Evolutionary conservation across 2,797 vertebrate genomes (phyloP).

Genomic region (Ptychobarbus kaznakovi): DNA sequence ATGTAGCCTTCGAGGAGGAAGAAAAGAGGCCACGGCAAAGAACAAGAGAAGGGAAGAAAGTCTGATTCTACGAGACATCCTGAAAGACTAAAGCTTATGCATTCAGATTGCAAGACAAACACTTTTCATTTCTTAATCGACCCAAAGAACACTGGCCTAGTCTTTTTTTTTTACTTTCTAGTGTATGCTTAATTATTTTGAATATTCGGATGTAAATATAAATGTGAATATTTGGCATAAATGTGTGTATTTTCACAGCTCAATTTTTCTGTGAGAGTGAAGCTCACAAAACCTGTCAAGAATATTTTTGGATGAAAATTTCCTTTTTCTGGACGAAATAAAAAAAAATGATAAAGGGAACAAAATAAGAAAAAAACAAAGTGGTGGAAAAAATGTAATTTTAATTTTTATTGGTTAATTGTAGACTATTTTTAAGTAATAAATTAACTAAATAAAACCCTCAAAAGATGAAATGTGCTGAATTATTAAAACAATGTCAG

Average conservation of each 20-base stretch:
- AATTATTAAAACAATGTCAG: background rate
- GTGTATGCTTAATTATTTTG: constrained; percentile 24
- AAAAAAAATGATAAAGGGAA: background rate
- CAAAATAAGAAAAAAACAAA: background rate
- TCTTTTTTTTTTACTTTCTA: background rate
- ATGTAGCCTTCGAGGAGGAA: background rate
- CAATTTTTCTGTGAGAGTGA: background rate
- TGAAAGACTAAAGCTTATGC: constrained; percentile 21
- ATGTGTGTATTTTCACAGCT: background rate
- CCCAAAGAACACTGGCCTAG: constrained; percentile 47
- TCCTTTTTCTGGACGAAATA: background rate
- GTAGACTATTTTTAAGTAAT: background rate
- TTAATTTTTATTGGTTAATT: background rate
- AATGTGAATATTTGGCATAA: constrained; percentile 22
- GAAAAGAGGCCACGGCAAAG: background rate
- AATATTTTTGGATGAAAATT: background rate
- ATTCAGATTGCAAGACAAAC: constrained; percentile 33
- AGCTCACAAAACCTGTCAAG: background rate
- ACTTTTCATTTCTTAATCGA: constrained; percentile 16
- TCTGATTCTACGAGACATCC: background rate
- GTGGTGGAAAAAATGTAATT: background rate
- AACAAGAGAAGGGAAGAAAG: background rate
- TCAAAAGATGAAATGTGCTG: background rate
- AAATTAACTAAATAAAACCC: background rate
- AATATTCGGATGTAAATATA: constrained; percentile 28